phyloP scores from a whole-genome alignment of 2,113 vertebrate genomes.

The Meriones unguiculatus region DNA sequence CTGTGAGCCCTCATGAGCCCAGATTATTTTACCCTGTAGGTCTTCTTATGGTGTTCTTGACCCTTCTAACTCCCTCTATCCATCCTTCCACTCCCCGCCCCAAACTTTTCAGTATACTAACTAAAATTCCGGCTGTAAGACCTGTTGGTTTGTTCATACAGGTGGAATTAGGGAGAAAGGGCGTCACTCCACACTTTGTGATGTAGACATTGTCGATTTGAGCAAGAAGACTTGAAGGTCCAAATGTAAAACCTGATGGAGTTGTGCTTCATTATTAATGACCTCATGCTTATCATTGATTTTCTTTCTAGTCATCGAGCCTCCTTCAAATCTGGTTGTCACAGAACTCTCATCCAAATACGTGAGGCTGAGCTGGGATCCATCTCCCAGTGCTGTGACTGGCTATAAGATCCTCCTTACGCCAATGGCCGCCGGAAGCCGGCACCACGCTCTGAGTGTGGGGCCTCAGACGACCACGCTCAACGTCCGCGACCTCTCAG shows the following conservation, averaged over 20 bases:
- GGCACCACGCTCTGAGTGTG: slow-evolving; percentile 92
- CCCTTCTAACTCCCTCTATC: background rate
- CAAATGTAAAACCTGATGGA: background rate
- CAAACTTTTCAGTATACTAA: background rate
- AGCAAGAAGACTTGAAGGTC: background rate
- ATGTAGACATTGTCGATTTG: background rate
- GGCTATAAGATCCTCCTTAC: slow-evolving; percentile 94
- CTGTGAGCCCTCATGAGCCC: too few relatives aligned
- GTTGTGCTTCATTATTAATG: background rate
- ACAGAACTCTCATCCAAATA: slow-evolving; percentile 94
- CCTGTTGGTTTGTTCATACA: background rate
- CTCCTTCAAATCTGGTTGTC: slow-evolving; percentile 92
- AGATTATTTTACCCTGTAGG: too few relatives aligned
- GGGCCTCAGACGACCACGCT: slow-evolving; percentile 89
- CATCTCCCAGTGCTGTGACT: slow-evolving; percentile 91
- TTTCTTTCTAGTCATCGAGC: slow-evolving; percentile 91
- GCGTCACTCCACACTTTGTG: background rate
- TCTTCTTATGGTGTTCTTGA: too few relatives aligned
- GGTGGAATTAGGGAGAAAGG: background rate
- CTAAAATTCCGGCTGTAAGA: background rate
- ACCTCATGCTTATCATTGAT: slow-evolving; percentile 23
- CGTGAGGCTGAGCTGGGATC: slow-evolving; percentile 92
- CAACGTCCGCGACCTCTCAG: slow-evolving; percentile 91
- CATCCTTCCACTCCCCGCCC: background rate
- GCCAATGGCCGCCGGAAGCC: slow-evolving; percentile 92